Conservation (phyloP, 2,888 invertebrate species). For the Tuta absoluta region DNA sequence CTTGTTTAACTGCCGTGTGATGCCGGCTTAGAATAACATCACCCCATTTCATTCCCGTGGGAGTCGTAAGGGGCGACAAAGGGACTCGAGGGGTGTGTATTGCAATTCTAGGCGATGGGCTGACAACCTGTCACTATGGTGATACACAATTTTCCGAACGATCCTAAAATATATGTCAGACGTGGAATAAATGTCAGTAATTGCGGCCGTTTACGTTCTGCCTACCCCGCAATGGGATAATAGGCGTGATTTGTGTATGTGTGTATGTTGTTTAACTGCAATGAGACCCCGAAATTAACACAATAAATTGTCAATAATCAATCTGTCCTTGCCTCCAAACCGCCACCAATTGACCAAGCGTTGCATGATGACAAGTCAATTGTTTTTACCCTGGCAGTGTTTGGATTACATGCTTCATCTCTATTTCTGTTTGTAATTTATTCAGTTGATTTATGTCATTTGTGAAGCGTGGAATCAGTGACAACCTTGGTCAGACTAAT, state of each 20-base stretch:
- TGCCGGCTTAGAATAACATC: too few species aligned
- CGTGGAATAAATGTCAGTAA: too few species aligned
- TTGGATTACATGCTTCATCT: not conserved
- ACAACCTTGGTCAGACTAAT: not conserved
- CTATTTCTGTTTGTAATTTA: not conserved
- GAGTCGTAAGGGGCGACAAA: too few species aligned
- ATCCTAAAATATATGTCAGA: too few species aligned
- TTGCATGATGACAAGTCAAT: slow-evolving; percentile 33
- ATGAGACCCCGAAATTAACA: not conserved
- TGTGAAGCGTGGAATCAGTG: slow-evolving; percentile 3
- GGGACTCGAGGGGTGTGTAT: too few species aligned
- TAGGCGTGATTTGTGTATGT: too few species aligned
- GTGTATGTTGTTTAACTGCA: not conserved
- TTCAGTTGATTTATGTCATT: not conserved
- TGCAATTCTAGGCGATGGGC: too few species aligned
- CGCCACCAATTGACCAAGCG: not conserved
- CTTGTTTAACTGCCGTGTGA: not conserved
- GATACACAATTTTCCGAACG: too few species aligned
- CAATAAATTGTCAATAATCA: slow-evolving; percentile 7
- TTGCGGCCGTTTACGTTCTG: too few species aligned
- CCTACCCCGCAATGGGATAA: too few species aligned
- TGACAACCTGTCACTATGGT: too few species aligned
- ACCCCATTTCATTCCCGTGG: too few species aligned
- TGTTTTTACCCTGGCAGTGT: slow-evolving; percentile 18
- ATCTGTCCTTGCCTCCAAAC: slow-evolving; percentile 31